phyloP scores from a whole-genome alignment of 2,113 vertebrate species.

The Hemiprocne comata region DNA sequence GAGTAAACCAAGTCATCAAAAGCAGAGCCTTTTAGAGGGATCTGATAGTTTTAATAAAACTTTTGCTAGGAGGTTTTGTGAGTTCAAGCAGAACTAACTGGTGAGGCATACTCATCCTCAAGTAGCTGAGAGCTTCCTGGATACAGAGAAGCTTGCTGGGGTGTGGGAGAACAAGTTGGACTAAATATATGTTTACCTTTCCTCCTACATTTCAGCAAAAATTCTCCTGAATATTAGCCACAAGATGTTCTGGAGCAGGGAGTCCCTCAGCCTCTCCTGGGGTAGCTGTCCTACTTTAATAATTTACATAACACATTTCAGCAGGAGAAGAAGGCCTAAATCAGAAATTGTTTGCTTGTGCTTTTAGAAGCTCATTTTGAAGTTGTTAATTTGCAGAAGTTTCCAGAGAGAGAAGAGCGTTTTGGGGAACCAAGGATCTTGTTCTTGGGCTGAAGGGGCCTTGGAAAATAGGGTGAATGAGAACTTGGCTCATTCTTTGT shows the following conservation, averaged over 20 bases:
- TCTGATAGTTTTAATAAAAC: neutral
- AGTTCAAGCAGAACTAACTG: neutral
- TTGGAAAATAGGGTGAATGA: neutral
- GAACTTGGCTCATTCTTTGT: neutral
- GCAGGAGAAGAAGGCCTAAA: neutral
- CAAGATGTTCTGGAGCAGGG: neutral
- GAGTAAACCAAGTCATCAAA: neutral
- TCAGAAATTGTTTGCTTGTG: neutral
- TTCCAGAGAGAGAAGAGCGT: neutral
- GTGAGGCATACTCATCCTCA: neutral
- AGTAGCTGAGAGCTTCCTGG: neutral
- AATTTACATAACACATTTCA: neutral
- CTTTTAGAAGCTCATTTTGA: neutral
- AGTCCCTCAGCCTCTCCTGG: neutral
- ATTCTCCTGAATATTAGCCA: neutral
- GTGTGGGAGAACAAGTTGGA: neutral
- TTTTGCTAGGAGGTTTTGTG: neutral
- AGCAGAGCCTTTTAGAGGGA: neutral
- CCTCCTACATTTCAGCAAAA: neutral
- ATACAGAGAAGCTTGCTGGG: neutral
- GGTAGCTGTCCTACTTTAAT: neutral
- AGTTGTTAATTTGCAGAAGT: neutral
- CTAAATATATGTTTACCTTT: neutral
- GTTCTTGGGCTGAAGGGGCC: neutral
- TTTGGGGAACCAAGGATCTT: neutral